A percentile compares a stretch with the other conserved stretches of the same genome.
phyloP scores from a whole-genome alignment of 2,888 invertebrate species.

The Apodemia zela region DNA sequence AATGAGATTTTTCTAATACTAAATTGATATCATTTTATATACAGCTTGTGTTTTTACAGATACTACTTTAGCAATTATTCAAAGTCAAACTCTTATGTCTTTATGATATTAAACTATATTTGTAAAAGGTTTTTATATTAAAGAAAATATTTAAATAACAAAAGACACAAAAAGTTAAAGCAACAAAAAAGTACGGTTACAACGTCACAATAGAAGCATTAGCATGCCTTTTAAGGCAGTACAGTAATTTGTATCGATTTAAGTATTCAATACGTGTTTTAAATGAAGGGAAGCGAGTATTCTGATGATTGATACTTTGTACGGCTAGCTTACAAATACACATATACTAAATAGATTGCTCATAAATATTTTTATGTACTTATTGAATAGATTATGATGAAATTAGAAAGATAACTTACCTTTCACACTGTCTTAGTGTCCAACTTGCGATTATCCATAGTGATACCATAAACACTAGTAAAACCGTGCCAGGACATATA shows the following conservation, averaged over 20 bases:
- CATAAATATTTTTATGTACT: constrained; percentile 19
- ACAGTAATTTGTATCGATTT: constrained; percentile 49
- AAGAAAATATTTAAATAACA: constrained; percentile 51
- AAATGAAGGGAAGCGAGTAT: constrained; percentile 54
- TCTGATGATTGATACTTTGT: constrained; percentile 39
- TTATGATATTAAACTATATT: constrained; percentile 67
- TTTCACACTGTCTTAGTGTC: constrained; percentile 99
- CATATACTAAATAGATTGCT: constrained; percentile 33
- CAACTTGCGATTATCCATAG: constrained; percentile 99
- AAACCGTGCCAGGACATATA: constrained; percentile 98
- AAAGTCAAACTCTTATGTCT: constrained; percentile 78
- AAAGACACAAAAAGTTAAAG: constrained; percentile 65
- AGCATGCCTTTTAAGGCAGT: constrained; percentile 70
- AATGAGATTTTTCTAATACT: constrained; percentile 28
- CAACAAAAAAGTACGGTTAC: constrained; percentile 49
- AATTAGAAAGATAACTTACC: constrained; percentile 81
- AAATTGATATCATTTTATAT: constrained; percentile 37
- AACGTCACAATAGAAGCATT: constrained; percentile 68
- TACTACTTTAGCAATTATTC: constrained; percentile 63
- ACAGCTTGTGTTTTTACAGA: constrained; percentile 51
- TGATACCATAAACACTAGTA: constrained; percentile 99
- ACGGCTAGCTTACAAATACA: constrained; percentile 34
- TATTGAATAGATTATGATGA: neutral
- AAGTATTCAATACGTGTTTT: constrained; percentile 45
- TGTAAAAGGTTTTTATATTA: constrained; percentile 47